A percentile compares a stretch with the other conserved stretches of the same genome.
Conservation (phyloP, 2,888 invertebrate species). For the Schizotus pectinicornis region DNA sequence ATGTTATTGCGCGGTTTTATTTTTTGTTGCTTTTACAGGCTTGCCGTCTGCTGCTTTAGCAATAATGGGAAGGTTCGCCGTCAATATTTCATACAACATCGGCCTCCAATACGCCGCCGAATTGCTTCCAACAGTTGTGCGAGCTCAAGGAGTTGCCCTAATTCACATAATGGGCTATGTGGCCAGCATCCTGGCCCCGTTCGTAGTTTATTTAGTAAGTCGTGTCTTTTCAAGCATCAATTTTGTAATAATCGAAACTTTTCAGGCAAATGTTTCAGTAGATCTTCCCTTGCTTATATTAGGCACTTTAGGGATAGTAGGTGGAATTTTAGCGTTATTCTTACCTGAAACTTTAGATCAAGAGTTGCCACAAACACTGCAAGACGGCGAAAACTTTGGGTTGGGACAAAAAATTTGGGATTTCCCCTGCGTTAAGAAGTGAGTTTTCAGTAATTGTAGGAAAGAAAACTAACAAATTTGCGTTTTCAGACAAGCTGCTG, state of each 20-base stretch:
- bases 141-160: slow-evolving; percentile 85
- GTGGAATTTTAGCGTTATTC: slow-evolving; percentile 78
- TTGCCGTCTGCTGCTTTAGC: slow-evolving; percentile 78
- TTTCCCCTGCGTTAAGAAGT: slow-evolving; percentile 77
- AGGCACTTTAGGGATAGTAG: slow-evolving; percentile 75
- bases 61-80: slow-evolving; percentile 82
- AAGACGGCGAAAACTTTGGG: slow-evolving; percentile 87
- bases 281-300: slow-evolving; percentile 79
- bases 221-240: background rate
- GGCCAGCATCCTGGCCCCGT: slow-evolving; percentile 81
- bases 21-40: slow-evolving; percentile 59
- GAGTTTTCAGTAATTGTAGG: slow-evolving; percentile 44
- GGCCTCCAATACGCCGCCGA: slow-evolving; percentile 90
- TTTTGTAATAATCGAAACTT: slow-evolving; percentile 19
- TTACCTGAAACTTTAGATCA: slow-evolving; percentile 86
- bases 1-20: background rate
- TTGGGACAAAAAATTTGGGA: slow-evolving; percentile 81
- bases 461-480: background rate
- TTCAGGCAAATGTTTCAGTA: slow-evolving; percentile 72
- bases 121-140: slow-evolving; percentile 82
- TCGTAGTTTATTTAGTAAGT: slow-evolving; percentile 81
- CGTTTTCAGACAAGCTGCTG: slow-evolving; percentile 26
- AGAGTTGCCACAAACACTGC: slow-evolving; percentile 84
- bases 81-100: slow-evolving; percentile 90
- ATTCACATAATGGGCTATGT: slow-evolving; percentile 90